Evolutionary conservation across 2,797 vertebrate genomes (phyloP).

Genomic region (Argyrosomus regius): DNA sequence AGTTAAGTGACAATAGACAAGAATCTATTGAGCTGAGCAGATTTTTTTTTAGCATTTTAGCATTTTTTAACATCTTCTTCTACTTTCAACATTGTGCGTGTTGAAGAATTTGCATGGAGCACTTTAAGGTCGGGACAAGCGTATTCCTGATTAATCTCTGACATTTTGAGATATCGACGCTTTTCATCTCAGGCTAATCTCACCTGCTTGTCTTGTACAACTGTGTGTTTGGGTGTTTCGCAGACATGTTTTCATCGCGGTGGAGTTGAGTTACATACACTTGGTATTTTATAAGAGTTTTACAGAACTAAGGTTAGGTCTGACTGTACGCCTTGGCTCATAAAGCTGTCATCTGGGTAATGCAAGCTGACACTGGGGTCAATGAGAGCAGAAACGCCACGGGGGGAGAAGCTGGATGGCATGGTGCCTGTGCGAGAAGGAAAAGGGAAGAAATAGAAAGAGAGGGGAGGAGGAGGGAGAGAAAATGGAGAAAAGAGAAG

Average conservation of each 20-base stretch:
- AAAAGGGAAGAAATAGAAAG: no score
- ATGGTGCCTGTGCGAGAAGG: slow-evolving; percentile 29
- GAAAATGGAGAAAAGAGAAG: not conserved
- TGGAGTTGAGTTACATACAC: slow-evolving; percentile 53
- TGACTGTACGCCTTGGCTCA: slow-evolving; percentile 50
- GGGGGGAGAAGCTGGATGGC: slow-evolving; percentile 6
- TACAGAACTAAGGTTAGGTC: slow-evolving; percentile 36
- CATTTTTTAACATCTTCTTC: no score
- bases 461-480: not conserved
- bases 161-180: not conserved
- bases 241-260: slow-evolving; percentile 50
- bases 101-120: no score
- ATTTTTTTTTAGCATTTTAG: no score
- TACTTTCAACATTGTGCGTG: not conserved
- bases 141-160: not conserved
- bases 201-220: slow-evolving; percentile 13
- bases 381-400: slow-evolving; percentile 41
- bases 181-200: slow-evolving; percentile 23
- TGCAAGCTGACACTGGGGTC: slow-evolving; percentile 54
- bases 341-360: slow-evolving; percentile 75
- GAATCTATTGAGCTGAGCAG: not conserved
- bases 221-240: slow-evolving; percentile 34
- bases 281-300: slow-evolving; percentile 46
- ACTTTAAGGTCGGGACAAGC: not conserved
- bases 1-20: not conserved